Evolutionary conservation across 1,140 invertebrate species (phyloP).

Genomic region (Drosophila kikkawai): DNA sequence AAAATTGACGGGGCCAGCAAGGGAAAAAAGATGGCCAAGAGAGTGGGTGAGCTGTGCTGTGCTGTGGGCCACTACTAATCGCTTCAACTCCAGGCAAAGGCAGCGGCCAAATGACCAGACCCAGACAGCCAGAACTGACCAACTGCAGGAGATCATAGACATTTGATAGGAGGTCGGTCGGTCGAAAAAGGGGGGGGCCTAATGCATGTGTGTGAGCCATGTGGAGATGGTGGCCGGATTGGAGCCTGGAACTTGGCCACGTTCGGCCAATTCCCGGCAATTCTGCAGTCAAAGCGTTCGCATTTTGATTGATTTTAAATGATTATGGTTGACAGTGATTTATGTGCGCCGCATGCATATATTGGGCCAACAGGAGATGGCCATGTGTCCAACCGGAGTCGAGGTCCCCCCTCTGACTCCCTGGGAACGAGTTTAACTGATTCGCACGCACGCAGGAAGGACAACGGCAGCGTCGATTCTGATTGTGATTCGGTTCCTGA

Average conservation of each 20-base stretch:
- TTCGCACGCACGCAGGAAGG: slow-evolving; percentile 72
- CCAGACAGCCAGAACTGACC: slow-evolving; percentile 70
- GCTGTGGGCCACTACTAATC: slow-evolving; percentile 68
- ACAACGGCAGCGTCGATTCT: slow-evolving; percentile 36
- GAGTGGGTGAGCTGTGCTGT: slow-evolving; percentile 25
- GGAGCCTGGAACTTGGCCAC: slow-evolving; percentile 55
- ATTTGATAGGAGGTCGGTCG: slow-evolving; percentile 67
- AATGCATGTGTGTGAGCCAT: slow-evolving; percentile 46
- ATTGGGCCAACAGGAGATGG: slow-evolving; percentile 72
- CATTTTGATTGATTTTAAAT: slow-evolving; percentile 85
- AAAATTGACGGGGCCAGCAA: slow-evolving; percentile 62
- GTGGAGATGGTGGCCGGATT: slow-evolving; percentile 40
- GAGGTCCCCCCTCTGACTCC: background rate
- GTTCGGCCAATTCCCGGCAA: slow-evolving; percentile 81
- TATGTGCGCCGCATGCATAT: slow-evolving; percentile 84
- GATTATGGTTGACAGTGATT: slow-evolving; percentile 85
- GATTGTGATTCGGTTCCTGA: slow-evolving; percentile 48
- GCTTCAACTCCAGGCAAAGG: slow-evolving; percentile 61
- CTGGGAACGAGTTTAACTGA: slow-evolving; percentile 54
- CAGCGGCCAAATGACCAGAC: slow-evolving; percentile 25
- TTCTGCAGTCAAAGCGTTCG: slow-evolving; percentile 84
- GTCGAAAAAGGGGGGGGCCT: slow-evolving; percentile 22
- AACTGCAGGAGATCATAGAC: slow-evolving; percentile 84
- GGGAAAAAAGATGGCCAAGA: slow-evolving; percentile 4
- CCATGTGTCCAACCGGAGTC: slow-evolving; percentile 37